Conservation (phyloP, 1,140 invertebrate species). For the Zaprionus inermis region DNA sequence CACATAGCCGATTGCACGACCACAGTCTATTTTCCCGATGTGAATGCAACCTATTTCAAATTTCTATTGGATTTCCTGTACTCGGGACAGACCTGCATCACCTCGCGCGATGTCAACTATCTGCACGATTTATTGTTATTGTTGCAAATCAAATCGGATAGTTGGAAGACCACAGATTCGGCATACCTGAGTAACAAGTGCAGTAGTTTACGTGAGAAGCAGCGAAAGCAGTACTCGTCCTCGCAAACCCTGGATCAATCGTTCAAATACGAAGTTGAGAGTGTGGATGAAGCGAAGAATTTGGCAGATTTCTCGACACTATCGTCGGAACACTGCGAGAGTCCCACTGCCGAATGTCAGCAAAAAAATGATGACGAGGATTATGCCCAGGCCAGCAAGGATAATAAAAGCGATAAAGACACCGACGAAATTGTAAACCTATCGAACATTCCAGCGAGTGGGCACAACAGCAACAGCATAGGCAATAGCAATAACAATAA, state of each 20-base stretch:
- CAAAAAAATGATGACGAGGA: conserved; percentile 58
- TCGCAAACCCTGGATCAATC: conserved; percentile 64
- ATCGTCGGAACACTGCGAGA: conserved; percentile 64
- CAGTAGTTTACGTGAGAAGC: conserved; percentile 81
- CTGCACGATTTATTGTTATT: conserved; percentile 92
- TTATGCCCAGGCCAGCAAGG: conserved; percentile 51
- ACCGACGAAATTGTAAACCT: conserved; percentile 73
- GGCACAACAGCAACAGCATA: conserved; percentile 49
- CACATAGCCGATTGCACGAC: conserved; percentile 88
- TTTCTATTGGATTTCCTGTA: conserved; percentile 93
- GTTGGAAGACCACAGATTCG: conserved; percentile 85
- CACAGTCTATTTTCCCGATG: conserved; percentile 92
- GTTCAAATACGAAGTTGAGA: conserved; percentile 71
- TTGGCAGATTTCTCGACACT: conserved; percentile 53
- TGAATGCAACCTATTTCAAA: conserved; percentile 90
- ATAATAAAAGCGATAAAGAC: conserved; percentile 77
- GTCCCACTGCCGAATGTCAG: conserved; percentile 38
- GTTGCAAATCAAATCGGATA: conserved; percentile 92
- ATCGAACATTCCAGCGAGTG: conserved; percentile 67
- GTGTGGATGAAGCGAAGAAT: conserved; percentile 64
- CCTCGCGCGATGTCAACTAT: conserved; percentile 92
- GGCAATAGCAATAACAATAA: conserved; percentile 44
- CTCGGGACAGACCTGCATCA: conserved; percentile 92
- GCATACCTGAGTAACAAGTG: conserved; percentile 74
- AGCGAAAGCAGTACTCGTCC: conserved; percentile 62